These are phyloP conservation scores for Cryptus armator DNA, from an alignment of 2,888 invertebrate genomes.

Conservation along the genomic window DNA sequence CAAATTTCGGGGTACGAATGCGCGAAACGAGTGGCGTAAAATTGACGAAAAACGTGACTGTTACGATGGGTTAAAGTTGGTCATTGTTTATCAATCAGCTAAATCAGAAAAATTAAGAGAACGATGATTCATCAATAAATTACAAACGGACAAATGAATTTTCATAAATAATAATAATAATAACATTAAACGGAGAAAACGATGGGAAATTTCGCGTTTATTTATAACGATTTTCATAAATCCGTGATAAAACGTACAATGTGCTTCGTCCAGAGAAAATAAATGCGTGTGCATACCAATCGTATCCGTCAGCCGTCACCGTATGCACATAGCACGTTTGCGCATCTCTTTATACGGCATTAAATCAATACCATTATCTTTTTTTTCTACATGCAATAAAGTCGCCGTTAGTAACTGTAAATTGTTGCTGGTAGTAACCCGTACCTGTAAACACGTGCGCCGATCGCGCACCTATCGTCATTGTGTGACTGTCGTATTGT, in stretches of 20 bases:
- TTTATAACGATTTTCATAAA: no score
- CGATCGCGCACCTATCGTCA: not conserved
- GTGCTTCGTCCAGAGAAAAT: no score
- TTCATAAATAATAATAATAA: no score
- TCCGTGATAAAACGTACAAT: no score
- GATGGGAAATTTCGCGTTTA: no score
- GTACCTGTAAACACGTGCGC: slow-evolving; percentile 14
- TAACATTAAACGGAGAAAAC: no score
- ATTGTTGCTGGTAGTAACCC: no score
- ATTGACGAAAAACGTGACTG: not conserved
- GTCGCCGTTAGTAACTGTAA: not conserved
- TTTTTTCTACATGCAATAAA: not conserved
- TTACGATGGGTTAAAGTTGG: no score
- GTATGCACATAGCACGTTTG: not conserved
- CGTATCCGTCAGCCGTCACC: not conserved
- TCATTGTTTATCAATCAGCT: no score
- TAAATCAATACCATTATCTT: slow-evolving; percentile 6
- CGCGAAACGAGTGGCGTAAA: not conserved
- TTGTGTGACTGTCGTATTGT: not conserved
- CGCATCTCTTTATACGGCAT: not conserved
- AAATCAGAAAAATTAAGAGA: no score
- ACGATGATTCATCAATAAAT: no score
- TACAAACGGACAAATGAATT: no score
- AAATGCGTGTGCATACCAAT: not conserved
- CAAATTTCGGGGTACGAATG: not conserved